A percentile compares a stretch with the other conserved stretches of the same genome.
Evolutionary conservation across 2,113 vertebrate genomes (phyloP).

Genomic region (Cavia aperea): DNA sequence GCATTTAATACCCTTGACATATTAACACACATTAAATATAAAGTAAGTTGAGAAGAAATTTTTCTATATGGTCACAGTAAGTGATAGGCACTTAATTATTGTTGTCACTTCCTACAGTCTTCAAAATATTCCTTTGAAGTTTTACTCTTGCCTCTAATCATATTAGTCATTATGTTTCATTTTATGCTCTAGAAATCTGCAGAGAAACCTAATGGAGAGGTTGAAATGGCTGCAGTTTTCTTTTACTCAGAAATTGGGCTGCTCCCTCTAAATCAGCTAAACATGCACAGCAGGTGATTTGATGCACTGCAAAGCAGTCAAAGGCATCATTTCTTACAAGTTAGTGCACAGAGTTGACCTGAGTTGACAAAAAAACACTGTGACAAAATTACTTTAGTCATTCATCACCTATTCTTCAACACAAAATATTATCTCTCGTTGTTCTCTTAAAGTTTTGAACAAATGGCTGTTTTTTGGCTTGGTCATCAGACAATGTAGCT

Average conservation of each 20-base stretch:
- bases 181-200: conserved; percentile 23
- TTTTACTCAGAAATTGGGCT: background rate
- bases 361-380: background rate
- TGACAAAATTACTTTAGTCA: background rate
- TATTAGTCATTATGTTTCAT: background rate
- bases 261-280: background rate
- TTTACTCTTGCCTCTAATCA: conserved; percentile 4
- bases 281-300: background rate
- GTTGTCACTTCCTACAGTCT: background rate
- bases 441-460: background rate
- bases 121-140: conserved; percentile 22
- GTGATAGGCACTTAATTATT: background rate
- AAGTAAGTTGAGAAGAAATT: background rate
- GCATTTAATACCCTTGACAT: background rate
- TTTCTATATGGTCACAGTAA: background rate
- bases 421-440: background rate
- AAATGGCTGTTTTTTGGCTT: background rate
- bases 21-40: background rate
- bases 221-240: background rate
- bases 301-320: background rate
- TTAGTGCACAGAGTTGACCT: background rate
- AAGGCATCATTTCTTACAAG: background rate
- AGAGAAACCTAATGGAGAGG: background rate
- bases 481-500: background rate
- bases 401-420: background rate